Percentiles rank a stretch among this genome's conserved stretches.
phyloP scores from a whole-genome alignment of 2,113 vertebrate species.

The Ameiurus melas region DNA sequence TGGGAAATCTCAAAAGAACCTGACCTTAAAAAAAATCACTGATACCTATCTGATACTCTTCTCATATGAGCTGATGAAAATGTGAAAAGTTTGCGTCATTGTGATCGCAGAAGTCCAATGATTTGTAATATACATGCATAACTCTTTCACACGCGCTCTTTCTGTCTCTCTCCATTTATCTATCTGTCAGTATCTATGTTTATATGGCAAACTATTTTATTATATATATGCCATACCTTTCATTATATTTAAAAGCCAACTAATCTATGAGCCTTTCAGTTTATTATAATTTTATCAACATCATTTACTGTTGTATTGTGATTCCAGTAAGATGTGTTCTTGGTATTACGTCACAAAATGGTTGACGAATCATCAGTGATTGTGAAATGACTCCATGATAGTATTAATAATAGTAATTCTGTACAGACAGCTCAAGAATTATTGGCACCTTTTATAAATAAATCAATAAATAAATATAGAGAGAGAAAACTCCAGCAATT shows the following conservation, averaged over 20 bases:
- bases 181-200: no score
- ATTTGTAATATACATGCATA: not conserved
- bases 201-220: no score
- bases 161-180: not conserved
- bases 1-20: slow-evolving; percentile 7
- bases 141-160: not conserved
- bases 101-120: not conserved
- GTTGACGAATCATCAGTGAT: not conserved
- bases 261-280: not conserved
- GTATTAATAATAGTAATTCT: not conserved
- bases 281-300: not conserved
- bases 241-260: not conserved
- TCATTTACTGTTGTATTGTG: not conserved
- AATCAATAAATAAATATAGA: not conserved
- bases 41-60: not conserved
- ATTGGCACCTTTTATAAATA: not conserved
- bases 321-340: not conserved
- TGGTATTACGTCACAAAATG: not conserved
- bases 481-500: not conserved
- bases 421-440: not conserved
- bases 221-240: not conserved
- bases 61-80: not conserved
- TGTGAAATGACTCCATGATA: not conserved
- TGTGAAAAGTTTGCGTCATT: not conserved
- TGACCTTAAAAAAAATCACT: not conserved